Conservation (phyloP, 2,888 invertebrate species). For the Drosophila cognata region DNA sequence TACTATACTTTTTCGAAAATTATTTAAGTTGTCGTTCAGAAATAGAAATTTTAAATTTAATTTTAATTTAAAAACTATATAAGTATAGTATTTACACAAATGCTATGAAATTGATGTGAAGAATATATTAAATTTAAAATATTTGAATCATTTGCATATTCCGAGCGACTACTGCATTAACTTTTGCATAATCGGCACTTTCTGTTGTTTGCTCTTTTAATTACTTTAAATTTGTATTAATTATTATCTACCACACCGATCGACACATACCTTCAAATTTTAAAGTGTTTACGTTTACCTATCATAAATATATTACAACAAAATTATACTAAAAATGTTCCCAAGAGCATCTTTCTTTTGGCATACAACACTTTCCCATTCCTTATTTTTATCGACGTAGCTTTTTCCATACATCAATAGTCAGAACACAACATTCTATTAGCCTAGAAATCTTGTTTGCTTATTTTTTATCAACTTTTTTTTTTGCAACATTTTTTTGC, state of each 20-base stretch:
- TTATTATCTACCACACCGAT: conserved; percentile 9
- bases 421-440: conserved; percentile 13
- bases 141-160: not conserved
- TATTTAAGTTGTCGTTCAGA: not conserved
- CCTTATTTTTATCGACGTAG: conserved; percentile 23
- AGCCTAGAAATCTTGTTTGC: conserved; percentile 19
- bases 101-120: not conserved
- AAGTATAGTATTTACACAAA: not conserved
- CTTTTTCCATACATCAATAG: conserved; percentile 28
- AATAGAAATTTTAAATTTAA: not conserved
- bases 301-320: conserved; percentile 11
- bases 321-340: conserved; percentile 61
- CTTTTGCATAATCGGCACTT: not conserved
- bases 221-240: not conserved
- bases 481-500: conserved; percentile 9
- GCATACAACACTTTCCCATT: conserved; percentile 15
- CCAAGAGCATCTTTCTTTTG: conserved; percentile 29
- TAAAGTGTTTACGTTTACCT: not conserved
- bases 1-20: not conserved
- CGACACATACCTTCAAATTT: not conserved
- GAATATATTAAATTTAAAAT: not conserved
- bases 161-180: not conserved
- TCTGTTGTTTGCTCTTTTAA: conserved; percentile 11
- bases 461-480: conserved; percentile 7
- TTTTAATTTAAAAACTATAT: too few species aligned